Percentiles rank a stretch among this genome's conserved stretches.
These are phyloP conservation scores for Acomys russatus DNA, from an alignment of 2,797 vertebrate genomes.

Conservation along the genomic window DNA sequence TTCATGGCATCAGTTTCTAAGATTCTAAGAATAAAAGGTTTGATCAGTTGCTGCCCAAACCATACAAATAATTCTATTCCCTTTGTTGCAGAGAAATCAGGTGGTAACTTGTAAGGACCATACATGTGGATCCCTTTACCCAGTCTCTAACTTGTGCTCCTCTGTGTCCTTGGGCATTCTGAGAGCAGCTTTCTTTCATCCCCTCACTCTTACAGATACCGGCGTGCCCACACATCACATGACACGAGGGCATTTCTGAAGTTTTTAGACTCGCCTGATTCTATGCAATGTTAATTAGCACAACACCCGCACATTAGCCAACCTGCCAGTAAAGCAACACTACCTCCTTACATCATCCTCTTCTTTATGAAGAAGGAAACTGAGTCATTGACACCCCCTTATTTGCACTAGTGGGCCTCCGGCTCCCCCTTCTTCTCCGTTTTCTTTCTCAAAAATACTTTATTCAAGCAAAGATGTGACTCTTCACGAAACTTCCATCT, in stretches of 20 bases:
- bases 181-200: not conserved
- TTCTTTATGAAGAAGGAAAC: constrained; percentile 71
- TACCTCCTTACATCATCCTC: constrained; percentile 25
- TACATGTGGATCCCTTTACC: not conserved
- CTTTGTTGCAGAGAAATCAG: not conserved
- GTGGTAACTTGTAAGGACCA: not conserved
- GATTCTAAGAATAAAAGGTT: not conserved
- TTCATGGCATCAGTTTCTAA: not conserved
- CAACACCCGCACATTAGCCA: constrained; percentile 72
- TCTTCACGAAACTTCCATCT: constrained; percentile 43
- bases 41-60: not conserved
- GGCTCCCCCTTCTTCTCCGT: constrained; percentile 36
- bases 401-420: constrained; percentile 70
- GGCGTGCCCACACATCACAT: not conserved
- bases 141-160: not conserved
- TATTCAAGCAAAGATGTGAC: not conserved
- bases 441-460: constrained; percentile 63
- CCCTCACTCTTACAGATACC: not conserved
- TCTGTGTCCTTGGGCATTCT: not conserved
- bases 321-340: constrained; percentile 62
- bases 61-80: not conserved
- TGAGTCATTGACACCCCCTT: constrained; percentile 71
- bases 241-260: constrained; percentile 41
- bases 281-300: constrained; percentile 71
- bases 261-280: constrained; percentile 52